Evolutionary conservation across 37 sponge, comb jelly and placozoan species (phyloP).

Genomic region (Tethya wilhelma): DNA sequence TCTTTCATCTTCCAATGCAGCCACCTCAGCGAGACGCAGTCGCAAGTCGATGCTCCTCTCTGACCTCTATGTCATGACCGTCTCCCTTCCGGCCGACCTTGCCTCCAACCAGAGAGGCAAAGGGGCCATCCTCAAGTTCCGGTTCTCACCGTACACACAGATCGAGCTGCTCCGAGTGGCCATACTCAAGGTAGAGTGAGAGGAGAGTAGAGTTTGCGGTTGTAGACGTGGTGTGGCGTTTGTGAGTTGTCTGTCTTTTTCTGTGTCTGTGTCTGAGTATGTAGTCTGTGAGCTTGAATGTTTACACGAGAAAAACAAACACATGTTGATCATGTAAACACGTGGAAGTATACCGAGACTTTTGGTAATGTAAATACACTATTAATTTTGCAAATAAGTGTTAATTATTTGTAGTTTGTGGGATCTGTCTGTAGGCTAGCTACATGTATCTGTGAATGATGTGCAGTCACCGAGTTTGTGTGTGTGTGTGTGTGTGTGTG

Average conservation of each 20-base stretch:
- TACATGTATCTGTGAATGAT: conserved; percentile 13
- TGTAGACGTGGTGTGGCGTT: conserved; percentile 24
- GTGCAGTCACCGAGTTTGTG: too few species aligned
- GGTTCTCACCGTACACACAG: conserved; percentile 83
- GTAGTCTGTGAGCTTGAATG: conserved; percentile 21
- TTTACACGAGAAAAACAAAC: not conserved
- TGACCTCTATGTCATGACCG: conserved; percentile 68
- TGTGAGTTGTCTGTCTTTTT: conserved; percentile 17
- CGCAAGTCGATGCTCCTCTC: conserved; percentile 65
- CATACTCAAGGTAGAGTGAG: conserved; percentile 68
- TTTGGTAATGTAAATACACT: too few species aligned
- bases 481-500: conserved; percentile 44
- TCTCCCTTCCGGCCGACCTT: conserved; percentile 56
- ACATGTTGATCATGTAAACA: not conserved
- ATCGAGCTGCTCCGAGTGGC: conserved; percentile 80
- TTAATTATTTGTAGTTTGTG: too few species aligned
- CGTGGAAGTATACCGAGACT: not conserved
- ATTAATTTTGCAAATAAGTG: too few species aligned
- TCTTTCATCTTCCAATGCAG: not conserved
- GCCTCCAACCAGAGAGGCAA: conserved; percentile 55
- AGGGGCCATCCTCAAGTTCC: conserved; percentile 72
- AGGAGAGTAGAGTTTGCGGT: not conserved
- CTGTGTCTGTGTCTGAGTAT: conserved; percentile 30
- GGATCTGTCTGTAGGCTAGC: too few species aligned
- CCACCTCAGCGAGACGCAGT: not conserved